phyloP scores from a whole-genome alignment of 64 coral and sea anemone genomes.

The Hydrozoanthus tunicans region DNA sequence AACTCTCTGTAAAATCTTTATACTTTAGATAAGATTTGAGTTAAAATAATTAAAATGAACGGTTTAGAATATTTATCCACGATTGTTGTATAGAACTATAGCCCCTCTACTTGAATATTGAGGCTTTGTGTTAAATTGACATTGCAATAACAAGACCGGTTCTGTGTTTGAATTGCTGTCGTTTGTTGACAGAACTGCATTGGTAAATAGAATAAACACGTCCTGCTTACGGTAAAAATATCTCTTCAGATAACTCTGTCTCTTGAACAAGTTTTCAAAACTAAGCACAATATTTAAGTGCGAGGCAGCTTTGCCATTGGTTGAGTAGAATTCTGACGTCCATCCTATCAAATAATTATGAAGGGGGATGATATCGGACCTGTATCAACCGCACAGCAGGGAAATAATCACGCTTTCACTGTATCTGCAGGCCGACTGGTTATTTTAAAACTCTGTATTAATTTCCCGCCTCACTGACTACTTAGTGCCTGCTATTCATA shows the following conservation, averaged over 20 bases:
- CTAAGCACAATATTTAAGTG: constrained; percentile 1
- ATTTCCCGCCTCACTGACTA: constrained; percentile 55
- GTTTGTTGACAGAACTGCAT: constrained; percentile 39
- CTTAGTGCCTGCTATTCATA: constrained; percentile 41
- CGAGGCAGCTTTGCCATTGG: not conserved
- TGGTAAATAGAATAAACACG: constrained; percentile 18
- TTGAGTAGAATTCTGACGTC: constrained; percentile 27
- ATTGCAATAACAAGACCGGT: not conserved
- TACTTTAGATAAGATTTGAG: not conserved
- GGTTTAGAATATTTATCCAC: constrained; percentile 21
- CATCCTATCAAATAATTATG: constrained; percentile 56
- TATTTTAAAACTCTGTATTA: constrained; percentile 49
- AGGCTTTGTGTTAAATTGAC: not conserved
- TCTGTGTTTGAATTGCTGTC: constrained; percentile 4
- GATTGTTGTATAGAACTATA: not conserved
- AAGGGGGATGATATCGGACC: constrained; percentile 39
- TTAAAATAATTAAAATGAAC: not conserved
- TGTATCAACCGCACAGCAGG: constrained; percentile 60
- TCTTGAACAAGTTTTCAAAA: constrained; percentile 13
- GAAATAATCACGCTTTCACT: constrained; percentile 39
- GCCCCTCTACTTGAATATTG: not conserved
- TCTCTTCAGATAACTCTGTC: constrained; percentile 24
- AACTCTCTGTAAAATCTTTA: not conserved
- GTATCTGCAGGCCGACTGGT: constrained; percentile 19
- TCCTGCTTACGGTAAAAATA: constrained; percentile 5